Percentiles rank a stretch among this genome's conserved stretches.
Evolutionary conservation across 1,140 invertebrate genomes (phyloP).

Genomic region (Zaprionus inermis): DNA sequence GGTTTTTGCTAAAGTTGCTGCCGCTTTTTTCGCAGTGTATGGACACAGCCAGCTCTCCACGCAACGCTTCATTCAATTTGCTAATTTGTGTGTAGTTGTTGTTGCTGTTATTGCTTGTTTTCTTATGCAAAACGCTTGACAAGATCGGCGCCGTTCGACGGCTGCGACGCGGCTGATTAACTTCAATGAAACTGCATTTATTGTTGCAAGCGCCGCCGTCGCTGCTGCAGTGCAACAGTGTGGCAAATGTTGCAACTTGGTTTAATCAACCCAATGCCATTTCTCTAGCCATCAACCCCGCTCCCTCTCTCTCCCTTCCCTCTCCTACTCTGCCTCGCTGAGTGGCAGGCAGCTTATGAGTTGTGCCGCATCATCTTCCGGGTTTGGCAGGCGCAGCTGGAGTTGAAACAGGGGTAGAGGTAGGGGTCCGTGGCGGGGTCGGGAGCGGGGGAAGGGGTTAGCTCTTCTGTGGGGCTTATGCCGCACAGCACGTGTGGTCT

Average conservation of each 20-base stretch:
- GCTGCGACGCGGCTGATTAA: conserved; percentile 64
- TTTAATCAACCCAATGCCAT: conserved; percentile 67
- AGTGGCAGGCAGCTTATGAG: conserved; percentile 14
- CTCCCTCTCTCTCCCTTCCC: background rate
- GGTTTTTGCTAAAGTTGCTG: background rate
- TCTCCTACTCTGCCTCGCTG: background rate
- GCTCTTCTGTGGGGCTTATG: conserved; percentile 2
- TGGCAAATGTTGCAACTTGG: conserved; percentile 54
- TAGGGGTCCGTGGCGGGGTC: too few species aligned
- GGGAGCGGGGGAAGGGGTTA: background rate
- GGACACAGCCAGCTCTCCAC: conserved; percentile 14
- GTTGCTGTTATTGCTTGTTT: conserved; percentile 18
- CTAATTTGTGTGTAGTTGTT: conserved; percentile 48
- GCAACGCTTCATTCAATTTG: conserved; percentile 60
- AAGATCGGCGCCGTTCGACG: conserved; percentile 47
- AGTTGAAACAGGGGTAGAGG: background rate
- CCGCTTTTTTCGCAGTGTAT: conserved; percentile 14
- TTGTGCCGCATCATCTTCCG: conserved; percentile 70
- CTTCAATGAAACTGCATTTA: conserved; percentile 82
- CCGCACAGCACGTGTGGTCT: conserved; percentile 71
- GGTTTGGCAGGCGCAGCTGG: conserved; percentile 42
- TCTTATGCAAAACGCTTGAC: conserved; percentile 38
- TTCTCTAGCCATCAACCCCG: conserved; percentile 27
- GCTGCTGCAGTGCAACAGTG: conserved; percentile 7
- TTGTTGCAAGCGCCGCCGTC: conserved; percentile 45